A percentile compares a stretch with the other conserved stretches of the same genome.
Evolutionary conservation across 2,113 vertebrate species (phyloP).

Genomic region (Carassius gibelio): DNA sequence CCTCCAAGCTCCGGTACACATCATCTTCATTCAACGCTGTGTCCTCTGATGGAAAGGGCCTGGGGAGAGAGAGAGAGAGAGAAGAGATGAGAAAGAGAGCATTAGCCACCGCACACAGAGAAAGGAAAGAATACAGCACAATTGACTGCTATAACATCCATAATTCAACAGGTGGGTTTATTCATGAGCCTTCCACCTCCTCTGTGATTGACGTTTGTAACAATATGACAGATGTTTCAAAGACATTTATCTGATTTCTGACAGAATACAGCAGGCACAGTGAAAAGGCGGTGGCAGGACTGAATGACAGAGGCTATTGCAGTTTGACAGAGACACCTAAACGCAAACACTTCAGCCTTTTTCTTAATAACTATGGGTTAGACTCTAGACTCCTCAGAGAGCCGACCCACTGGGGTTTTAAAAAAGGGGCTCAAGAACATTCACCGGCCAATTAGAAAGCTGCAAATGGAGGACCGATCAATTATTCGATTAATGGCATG

Average conservation of each 20-base stretch:
- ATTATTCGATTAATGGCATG: slow-evolving; percentile 54
- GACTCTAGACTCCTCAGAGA: slow-evolving; percentile 33
- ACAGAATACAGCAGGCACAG: slow-evolving; percentile 32
- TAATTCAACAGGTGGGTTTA: slow-evolving; percentile 57
- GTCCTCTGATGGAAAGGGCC: slow-evolving; percentile 95
- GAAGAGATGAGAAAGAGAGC: slow-evolving; percentile 49
- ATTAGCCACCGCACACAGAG: slow-evolving; percentile 30
- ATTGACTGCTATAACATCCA: slow-evolving; percentile 59
- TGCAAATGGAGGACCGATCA: slow-evolving; percentile 56
- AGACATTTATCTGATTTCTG: slow-evolving; percentile 54
- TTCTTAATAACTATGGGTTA: slow-evolving; percentile 16
- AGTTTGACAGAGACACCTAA: slow-evolving; percentile 20
- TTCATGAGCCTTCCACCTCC: slow-evolving; percentile 48
- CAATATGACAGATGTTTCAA: slow-evolving; percentile 58
- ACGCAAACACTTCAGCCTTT: not conserved
- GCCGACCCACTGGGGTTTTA: slow-evolving; percentile 29
- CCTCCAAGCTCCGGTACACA: slow-evolving; percentile 95
- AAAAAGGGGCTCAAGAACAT: slow-evolving; percentile 26
- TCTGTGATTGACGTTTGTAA: slow-evolving; percentile 57
- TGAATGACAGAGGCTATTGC: slow-evolving; percentile 37
- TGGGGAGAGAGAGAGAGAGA: slow-evolving; percentile 63
- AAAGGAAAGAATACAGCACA: slow-evolving; percentile 53
- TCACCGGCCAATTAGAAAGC: slow-evolving; percentile 39
- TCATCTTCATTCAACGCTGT: slow-evolving; percentile 92
- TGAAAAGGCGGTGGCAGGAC: slow-evolving; percentile 39